Evolutionary conservation across 2,113 vertebrate species (phyloP), one percentile per base, ranked within the genome.

Genomic region (Fulica atra): DNA sequence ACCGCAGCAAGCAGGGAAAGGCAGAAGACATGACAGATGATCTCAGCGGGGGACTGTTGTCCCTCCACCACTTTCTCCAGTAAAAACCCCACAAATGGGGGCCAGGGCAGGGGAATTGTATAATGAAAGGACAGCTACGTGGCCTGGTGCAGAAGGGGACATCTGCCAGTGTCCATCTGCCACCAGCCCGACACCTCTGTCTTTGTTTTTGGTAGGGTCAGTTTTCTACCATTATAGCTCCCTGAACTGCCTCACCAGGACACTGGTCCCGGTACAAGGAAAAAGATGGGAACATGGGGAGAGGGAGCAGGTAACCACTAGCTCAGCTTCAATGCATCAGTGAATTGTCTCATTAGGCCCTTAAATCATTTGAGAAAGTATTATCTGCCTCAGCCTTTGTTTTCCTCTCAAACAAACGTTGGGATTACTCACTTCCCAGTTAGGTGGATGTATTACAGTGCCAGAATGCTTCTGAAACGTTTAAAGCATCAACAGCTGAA

Each of bases 111-210:
- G 44, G 44, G 44, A 18, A 46, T 46, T 46, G 44, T 46, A 46
- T 18, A 46, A 46, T 46, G 44, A 46, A 93, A 96, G 88, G 91
- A 25, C 6, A 29, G 88, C 61, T 90, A 86, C 88, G 89, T 79
- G 95, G 95, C 60, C 89, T 87, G 93, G 89, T 7, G 14, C 81
- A 92, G 71, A 63, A 87, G 79, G 89, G 88, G 94, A 96, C 96
- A 97, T 97, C 96, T 97, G 96, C 96, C 89, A 9, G 1, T 2
- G 1, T 76, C 96, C 96, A 97, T 97, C 96, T 97, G 96, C 94
- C 89, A 31, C 1, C 94, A 71, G 78, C 81, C 73, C 21, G 26
- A 81, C 83, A 33, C 10, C 91, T 69, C 1, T 0, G 25, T 35
- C 86, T 93, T 95, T 96, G 94, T 93, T 53, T 64, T 28, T 28